These are phyloP conservation scores for Rynchops niger DNA, from an alignment of 2,113 vertebrate genomes.

Conservation along the genomic window DNA sequence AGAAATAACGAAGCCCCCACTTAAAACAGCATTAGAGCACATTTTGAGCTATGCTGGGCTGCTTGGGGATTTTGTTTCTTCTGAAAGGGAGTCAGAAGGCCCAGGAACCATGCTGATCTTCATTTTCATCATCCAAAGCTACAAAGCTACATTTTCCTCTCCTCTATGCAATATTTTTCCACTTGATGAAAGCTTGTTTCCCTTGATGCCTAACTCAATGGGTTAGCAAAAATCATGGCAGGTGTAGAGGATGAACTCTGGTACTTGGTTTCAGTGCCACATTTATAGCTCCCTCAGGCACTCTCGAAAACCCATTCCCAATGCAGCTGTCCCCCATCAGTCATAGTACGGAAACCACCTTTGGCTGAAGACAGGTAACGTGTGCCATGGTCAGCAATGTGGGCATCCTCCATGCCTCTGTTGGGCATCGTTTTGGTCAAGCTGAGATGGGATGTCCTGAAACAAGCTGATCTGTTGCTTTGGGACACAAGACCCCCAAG, in stretches of 20 bases:
- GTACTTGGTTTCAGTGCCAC: background rate
- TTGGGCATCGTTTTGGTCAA: background rate
- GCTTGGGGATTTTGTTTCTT: constrained; percentile 30
- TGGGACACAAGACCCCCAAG: background rate
- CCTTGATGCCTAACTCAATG: background rate
- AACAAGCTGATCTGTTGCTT: background rate
- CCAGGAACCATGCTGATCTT: background rate
- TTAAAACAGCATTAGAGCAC: background rate
- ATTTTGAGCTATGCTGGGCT: background rate
- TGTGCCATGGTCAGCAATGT: background rate
- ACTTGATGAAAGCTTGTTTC: background rate
- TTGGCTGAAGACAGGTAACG: rapidly evolving
- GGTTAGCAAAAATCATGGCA: constrained; percentile 24
- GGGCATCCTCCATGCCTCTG: background rate
- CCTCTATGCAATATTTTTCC: background rate
- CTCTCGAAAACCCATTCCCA: background rate
- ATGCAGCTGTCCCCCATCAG: background rate
- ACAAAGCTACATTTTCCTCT: background rate
- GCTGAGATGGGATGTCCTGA: background rate
- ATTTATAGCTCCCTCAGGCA: background rate
- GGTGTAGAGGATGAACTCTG: background rate
- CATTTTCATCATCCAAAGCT: background rate
- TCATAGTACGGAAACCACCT: rapidly evolving
- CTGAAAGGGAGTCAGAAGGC: constrained; percentile 10
- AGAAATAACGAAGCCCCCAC: constrained; percentile 61